Base-by-base conservation (phyloP, 2,113 vertebrate genomes). In the Eulemur rufifrons region DNA sequence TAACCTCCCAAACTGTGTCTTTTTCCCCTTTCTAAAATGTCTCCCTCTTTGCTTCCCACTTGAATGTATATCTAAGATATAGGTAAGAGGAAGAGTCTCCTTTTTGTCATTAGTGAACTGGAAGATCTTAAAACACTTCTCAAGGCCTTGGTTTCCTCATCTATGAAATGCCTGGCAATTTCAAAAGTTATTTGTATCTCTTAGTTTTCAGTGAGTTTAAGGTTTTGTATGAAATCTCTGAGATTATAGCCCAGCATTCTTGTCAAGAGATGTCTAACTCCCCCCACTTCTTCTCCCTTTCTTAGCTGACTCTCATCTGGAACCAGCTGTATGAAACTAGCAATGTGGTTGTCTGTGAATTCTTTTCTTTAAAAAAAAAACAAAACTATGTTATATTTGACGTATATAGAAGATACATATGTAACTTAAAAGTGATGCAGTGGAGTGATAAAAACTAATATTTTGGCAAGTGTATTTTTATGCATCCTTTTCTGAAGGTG, bases 191-290 rank as follows among this genome's bases (percentile, higher is more conserved):
- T 71, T 94, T 66, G n/a, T 59, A 29, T 63, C 69, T 59, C 54
- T 20, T 63, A 17, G 27, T 86, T 96, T 82, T 63, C 25, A n/a
- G 2, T 91, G 50, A 83, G 63, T 86, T 83, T 59, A 73, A 64
- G 81, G 42, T 54, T 85, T 91, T 93, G 32, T 88, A 15, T 88
- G 77, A 86, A 92, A 71, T 89, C 45, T 73, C 37, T 89, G 25
- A 14, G 85, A 45, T 91, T 59, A n/a, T n/a, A 85, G 76, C 71
- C 34, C 39, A 45, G 34, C 42, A 8, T 3, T 39, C 52, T 71
- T 71, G 34, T 68, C 63, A 29, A 1, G 39, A 86, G 80, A 84
- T 32, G 45, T 59, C 45, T 71, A 23, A 52, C 6, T 63, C 4
- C 45, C 11, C 50, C 5, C 50, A 3, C 4, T 81, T 10, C 47